These are phyloP conservation scores for Hippoglossus hippoglossus DNA, from an alignment of 2,797 vertebrate species.

Conservation along the genomic window DNA sequence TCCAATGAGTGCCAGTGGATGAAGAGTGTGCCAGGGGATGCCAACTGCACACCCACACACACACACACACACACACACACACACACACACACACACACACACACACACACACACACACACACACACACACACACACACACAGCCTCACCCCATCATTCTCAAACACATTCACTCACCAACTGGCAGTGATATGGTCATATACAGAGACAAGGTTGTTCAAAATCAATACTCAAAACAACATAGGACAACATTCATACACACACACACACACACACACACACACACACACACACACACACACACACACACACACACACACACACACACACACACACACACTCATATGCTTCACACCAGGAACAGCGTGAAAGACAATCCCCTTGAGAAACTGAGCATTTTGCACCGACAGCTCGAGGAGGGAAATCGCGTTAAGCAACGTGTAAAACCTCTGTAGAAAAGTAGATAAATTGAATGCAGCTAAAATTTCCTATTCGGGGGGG, in stretches of 20 bases:
- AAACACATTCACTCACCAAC: constrained; percentile 39
- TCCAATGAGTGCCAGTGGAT: constrained; percentile 50
- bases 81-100: constrained; percentile 20
- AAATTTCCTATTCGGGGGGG: constrained; percentile 78
- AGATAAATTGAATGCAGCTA: constrained; percentile 80
- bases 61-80: constrained; percentile 23
- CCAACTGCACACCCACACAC: constrained; percentile 19
- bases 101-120: constrained; percentile 4
- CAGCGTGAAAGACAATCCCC: constrained; percentile 78
- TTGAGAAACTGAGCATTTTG: constrained; percentile 74
- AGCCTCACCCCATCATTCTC: constrained; percentile 17
- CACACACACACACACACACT: constrained; percentile 9
- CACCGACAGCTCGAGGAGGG: constrained; percentile 70
- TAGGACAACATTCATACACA: constrained; percentile 14
- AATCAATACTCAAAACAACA: constrained; percentile 31
- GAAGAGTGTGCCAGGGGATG: neutral
- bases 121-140: constrained; percentile 25
- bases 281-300: constrained; percentile 15
- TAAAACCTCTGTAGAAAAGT: constrained; percentile 80
- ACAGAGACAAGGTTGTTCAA: constrained; percentile 26
- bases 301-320: constrained; percentile 5
- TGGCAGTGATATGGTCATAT: constrained; percentile 46
- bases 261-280: neutral
- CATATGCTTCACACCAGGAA: constrained; percentile 13
- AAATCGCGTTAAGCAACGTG: constrained; percentile 81